A percentile compares a stretch with the other conserved stretches of the same genome.
phyloP scores from a whole-genome alignment of 2,113 vertebrate species.

The Irena cyanogastra region DNA sequence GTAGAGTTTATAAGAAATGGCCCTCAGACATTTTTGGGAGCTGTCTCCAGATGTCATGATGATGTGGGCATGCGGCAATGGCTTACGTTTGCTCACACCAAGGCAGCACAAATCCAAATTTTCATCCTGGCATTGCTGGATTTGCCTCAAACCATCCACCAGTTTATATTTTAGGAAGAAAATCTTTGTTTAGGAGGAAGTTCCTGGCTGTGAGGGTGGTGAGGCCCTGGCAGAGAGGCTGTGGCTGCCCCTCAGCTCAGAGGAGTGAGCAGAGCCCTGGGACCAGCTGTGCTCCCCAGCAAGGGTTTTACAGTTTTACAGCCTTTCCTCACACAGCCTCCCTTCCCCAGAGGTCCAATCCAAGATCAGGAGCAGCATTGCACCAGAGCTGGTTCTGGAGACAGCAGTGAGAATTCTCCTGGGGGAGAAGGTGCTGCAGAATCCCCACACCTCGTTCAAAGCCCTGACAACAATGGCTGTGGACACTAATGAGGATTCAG shows the following conservation, averaged over 20 bases:
- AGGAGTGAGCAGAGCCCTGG: background rate
- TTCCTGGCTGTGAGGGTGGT: background rate
- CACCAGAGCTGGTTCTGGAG: background rate
- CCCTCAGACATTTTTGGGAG: background rate
- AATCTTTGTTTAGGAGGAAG: background rate
- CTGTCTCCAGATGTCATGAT: too few species aligned
- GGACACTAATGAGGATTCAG: background rate
- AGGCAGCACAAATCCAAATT: background rate
- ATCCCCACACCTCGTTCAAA: background rate
- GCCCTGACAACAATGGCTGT: background rate
- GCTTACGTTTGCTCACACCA: background rate
- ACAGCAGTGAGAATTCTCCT: background rate
- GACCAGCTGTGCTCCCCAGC: background rate
- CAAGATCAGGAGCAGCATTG: background rate
- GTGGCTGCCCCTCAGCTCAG: background rate
- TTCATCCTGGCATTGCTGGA: background rate
- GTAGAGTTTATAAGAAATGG: background rate
- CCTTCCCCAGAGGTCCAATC: background rate
- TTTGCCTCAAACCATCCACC: background rate
- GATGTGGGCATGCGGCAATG: fast-evolving
- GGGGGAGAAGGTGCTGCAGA: background rate
- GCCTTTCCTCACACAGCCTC: background rate
- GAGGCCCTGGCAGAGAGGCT: background rate
- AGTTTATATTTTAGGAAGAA: background rate
- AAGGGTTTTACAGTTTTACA: background rate